phyloP scores from a whole-genome alignment of 2,113 vertebrate genomes.

The Dipodomys merriami region DNA sequence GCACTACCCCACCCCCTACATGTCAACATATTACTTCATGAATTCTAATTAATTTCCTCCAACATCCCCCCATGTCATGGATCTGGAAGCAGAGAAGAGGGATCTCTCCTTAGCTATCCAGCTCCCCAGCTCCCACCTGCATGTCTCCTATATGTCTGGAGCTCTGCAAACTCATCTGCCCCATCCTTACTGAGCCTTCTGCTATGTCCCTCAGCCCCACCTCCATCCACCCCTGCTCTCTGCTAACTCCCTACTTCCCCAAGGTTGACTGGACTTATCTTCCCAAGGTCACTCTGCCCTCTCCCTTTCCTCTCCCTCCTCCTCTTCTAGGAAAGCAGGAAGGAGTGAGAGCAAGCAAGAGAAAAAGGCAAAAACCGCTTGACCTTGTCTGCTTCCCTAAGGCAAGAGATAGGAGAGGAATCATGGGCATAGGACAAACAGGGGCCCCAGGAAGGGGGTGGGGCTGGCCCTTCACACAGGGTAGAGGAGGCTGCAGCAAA shows the following conservation, averaged over 20 bases:
- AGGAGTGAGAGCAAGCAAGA: constrained; percentile 11
- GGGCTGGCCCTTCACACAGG: not conserved
- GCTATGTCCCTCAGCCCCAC: not conserved
- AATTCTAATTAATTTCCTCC: not conserved
- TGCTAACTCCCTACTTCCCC: constrained; percentile 68
- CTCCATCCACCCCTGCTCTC: not conserved
- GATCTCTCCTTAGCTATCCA: not conserved
- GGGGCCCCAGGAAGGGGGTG: constrained; percentile 28
- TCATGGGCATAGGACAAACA: not conserved
- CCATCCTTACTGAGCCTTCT: not conserved
- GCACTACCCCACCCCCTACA: not conserved
- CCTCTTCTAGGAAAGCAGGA: constrained; percentile 33
- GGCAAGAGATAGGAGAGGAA: constrained; percentile 57
- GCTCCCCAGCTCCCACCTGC: not conserved
- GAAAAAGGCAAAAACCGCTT: constrained; percentile 36
- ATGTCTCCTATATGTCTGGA: not conserved
- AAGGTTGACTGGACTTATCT: constrained; percentile 77
- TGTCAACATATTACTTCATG: not conserved
- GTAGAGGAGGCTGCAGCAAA: constrained; percentile 38
- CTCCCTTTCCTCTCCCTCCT: constrained; percentile 16
- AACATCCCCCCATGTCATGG: not conserved
- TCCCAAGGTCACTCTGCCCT: constrained; percentile 74
- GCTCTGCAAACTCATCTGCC: not conserved
- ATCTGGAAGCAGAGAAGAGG: not conserved
- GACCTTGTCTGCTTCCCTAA: constrained; percentile 66